Percentiles rank a stretch among this genome's conserved stretches.
Conservation (phyloP, 2,888 invertebrate genomes). For the Apeira syringaria region DNA sequence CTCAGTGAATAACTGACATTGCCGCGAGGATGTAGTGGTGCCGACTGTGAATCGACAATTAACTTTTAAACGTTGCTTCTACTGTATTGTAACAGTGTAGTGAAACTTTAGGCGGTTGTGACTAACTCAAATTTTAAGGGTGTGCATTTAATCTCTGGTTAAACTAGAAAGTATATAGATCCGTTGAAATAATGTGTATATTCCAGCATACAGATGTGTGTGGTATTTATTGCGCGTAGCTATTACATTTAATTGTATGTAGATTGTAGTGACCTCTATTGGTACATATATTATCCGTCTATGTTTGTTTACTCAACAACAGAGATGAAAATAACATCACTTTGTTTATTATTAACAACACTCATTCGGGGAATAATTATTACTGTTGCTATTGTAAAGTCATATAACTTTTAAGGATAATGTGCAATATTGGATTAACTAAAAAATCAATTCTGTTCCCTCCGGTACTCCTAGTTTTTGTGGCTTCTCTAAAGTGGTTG, state of each 20-base stretch:
- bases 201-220: no score
- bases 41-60: constrained; percentile 41
- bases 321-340: constrained; percentile 12
- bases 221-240: no score
- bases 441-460: constrained; percentile 9
- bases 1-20: constrained; percentile 59
- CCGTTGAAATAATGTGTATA: no score
- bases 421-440: constrained; percentile 21
- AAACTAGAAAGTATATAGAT: no score
- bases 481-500: constrained; percentile 3
- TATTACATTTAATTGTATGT: constrained; percentile 29
- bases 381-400: constrained; percentile 16
- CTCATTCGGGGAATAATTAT: constrained; percentile 9
- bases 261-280: constrained; percentile 30
- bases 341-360: constrained; percentile 11
- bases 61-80: constrained; percentile 21
- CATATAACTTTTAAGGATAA: constrained; percentile 23
- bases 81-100: constrained; percentile 26
- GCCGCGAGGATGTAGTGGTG: constrained; percentile 55
- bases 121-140: constrained; percentile 15
- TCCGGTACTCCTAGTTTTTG: neutral
- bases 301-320: constrained; percentile 28
- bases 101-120: constrained; percentile 26
- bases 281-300: constrained; percentile 33
- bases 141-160: constrained; percentile 9